Conservation (phyloP, 2,113 vertebrate genomes). For the Macrotis lagotis region DNA sequence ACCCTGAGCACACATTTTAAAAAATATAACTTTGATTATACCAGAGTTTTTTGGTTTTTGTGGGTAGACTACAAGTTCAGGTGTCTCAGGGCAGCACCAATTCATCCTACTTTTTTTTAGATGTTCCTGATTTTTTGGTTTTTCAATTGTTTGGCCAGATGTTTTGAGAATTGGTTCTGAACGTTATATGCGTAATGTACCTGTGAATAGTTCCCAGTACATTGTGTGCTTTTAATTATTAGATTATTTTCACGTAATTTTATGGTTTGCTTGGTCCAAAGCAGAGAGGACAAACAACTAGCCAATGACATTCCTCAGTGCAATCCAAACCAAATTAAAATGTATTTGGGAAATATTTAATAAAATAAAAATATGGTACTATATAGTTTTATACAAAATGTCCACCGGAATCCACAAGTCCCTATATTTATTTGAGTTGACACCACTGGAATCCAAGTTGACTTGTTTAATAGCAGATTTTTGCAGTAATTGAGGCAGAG, state of each 20-base stretch:
- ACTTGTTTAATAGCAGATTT: not conserved
- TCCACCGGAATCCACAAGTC: not conserved
- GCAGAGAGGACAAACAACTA: not conserved
- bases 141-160: slow-evolving; percentile 32
- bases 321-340: not conserved
- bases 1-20: slow-evolving; percentile 66
- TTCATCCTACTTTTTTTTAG: slow-evolving; percentile 46
- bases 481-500: not conserved
- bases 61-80: slow-evolving; percentile 72
- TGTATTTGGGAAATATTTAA: not conserved
- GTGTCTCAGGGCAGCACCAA: slow-evolving; percentile 29
- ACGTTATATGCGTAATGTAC: not conserved
- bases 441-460: not conserved
- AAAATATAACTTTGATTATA: too few relatives aligned
- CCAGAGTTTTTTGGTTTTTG: slow-evolving; percentile 75
- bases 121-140: not conserved
- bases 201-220: slow-evolving; percentile 12
- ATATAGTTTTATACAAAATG: not conserved
- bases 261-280: not conserved
- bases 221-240: slow-evolving; percentile 22
- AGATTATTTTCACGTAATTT: not conserved
- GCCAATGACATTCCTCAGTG: not conserved
- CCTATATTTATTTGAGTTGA: not conserved
- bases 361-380: not conserved
- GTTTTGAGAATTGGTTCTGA: slow-evolving; percentile 25